These are phyloP conservation scores for Trichomycterus rosablanca DNA, from an alignment of 2,113 vertebrate genomes.

Conservation along the genomic window DNA sequence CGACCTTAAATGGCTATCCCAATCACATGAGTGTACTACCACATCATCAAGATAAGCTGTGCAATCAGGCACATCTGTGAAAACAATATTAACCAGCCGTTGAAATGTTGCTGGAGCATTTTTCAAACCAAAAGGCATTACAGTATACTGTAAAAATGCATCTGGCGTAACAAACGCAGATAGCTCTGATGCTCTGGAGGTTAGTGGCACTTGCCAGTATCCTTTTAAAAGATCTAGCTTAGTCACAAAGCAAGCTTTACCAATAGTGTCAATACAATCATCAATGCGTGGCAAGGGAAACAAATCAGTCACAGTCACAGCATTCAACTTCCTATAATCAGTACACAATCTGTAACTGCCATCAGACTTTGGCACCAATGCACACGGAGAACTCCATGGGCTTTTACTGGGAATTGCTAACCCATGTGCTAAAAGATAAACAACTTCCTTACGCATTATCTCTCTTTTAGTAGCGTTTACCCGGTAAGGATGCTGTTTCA, in stretches of 20 bases:
- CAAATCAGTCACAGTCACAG: not conserved
- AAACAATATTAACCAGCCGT: not conserved
- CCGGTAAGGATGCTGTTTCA: not conserved
- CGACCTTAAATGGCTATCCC: not conserved
- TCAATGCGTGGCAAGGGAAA: not conserved
- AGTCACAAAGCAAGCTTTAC: not conserved
- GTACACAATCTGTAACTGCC: not conserved
- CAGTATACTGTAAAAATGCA: not conserved
- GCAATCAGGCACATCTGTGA: not conserved
- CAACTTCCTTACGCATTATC: not conserved
- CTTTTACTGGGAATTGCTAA: not conserved
- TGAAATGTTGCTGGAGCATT: conserved; percentile 2
- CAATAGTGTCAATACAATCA: not conserved
- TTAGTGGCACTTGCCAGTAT: not conserved
- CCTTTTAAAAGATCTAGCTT: not conserved
- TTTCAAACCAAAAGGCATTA: not conserved
- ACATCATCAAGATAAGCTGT: not conserved
- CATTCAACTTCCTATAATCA: not conserved
- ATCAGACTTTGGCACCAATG: not conserved
- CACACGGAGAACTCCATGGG: not conserved
- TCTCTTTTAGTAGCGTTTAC: not conserved
- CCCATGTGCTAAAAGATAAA: not conserved
- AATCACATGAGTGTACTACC: not conserved
- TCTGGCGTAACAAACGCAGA: conserved; percentile 10
- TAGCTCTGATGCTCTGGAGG: not conserved